Evolutionary conservation across 2,797 vertebrate species (phyloP).

Genomic region (Sebastes miniatus): DNA sequence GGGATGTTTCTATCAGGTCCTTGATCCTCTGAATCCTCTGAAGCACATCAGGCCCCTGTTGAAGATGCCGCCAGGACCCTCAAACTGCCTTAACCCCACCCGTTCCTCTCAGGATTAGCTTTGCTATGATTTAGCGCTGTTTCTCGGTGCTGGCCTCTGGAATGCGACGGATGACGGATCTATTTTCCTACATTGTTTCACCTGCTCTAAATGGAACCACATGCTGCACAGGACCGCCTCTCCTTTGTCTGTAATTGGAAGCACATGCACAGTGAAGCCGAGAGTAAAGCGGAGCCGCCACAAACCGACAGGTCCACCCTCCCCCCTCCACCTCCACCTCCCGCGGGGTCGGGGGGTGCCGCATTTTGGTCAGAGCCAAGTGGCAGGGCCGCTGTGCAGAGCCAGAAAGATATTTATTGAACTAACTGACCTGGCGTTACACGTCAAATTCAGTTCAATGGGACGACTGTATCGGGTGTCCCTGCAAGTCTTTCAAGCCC

Average conservation of each 20-base stretch:
- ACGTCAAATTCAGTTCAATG: constrained; percentile 67
- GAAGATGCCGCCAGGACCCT: constrained; percentile 48
- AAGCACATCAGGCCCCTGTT: constrained; percentile 28
- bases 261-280: constrained; percentile 72
- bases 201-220: constrained; percentile 88
- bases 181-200: constrained; percentile 89
- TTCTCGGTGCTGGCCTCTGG: constrained; percentile 77
- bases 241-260: constrained; percentile 83
- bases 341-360: constrained; percentile 45
- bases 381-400: constrained; percentile 37
- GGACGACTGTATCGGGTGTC: constrained; percentile 63
- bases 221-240: constrained; percentile 77
- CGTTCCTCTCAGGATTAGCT: constrained; percentile 70
- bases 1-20: constrained; percentile 38
- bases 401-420: constrained; percentile 37
- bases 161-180: constrained; percentile 84
- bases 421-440: constrained; percentile 55
- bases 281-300: constrained; percentile 54
- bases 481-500: constrained; percentile 22
- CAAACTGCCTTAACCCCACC: constrained; percentile 49
- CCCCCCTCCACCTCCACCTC: background rate
- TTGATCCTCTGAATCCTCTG: constrained; percentile 52
- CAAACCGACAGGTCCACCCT: constrained; percentile 14
- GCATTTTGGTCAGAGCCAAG: constrained; percentile 57
- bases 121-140: constrained; percentile 78